Percentiles rank a stretch among this genome's conserved stretches.
These are phyloP conservation scores for Drosophila melanogaster DNA, from an alignment of 1,140 invertebrate genomes.

Conservation along the genomic window Release_6_plus_ISO1_MT NT_037436.4:9092001-9092500, in stretches of 20 bases:
- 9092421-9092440: constrained; percentile 17
- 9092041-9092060: background rate
- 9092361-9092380: constrained; percentile 47
- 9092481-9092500: constrained; percentile 30
- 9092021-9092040: background rate
- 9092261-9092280: constrained; percentile 76
- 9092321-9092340: constrained; percentile 37
- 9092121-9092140: too few species aligned
- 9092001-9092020: constrained; percentile 60
- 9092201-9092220: constrained; percentile 3
- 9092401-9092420: constrained; percentile 17
- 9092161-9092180: background rate
- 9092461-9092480: constrained; percentile 53
- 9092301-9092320: constrained; percentile 10
- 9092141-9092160: background rate
- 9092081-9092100: constrained; percentile 16
- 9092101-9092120: constrained; percentile 13
- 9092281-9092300: constrained; percentile 19
- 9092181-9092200: constrained; percentile 9
- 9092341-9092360: constrained; percentile 72
- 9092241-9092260: constrained; percentile 65
- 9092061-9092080: constrained; percentile 23
- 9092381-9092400: constrained; percentile 35
- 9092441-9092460: constrained; percentile 14
- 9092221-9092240: constrained; percentile 11